Percentiles rank a stretch among this genome's conserved stretches.
These are phyloP conservation scores for Acrocyrtus sp. DNA, from an alignment of 2,888 invertebrate genomes.

Conservation along the genomic window DNA sequence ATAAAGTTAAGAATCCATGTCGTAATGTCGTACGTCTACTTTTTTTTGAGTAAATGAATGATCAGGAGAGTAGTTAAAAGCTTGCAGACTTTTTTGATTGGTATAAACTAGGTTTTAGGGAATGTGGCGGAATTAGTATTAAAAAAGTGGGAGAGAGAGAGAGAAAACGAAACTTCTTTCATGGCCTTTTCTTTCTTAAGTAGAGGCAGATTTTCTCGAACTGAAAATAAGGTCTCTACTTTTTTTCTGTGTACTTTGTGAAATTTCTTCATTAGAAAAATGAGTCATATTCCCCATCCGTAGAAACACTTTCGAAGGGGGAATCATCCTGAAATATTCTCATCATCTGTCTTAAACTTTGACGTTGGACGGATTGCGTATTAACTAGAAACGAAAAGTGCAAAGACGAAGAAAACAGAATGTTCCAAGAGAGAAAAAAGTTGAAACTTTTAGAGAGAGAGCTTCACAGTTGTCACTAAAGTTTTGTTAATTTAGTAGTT, in stretches of 20 bases:
- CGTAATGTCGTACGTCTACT: constrained; percentile 22
- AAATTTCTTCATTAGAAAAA: constrained; percentile 34
- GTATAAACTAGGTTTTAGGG: constrained; percentile 5
- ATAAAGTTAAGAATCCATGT: constrained; percentile 12
- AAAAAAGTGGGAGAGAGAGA: constrained; percentile 16
- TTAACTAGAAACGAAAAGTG: too few relatives aligned
- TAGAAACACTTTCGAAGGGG: too few relatives aligned
- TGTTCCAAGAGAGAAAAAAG: too few relatives aligned
- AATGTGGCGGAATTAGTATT: not conserved
- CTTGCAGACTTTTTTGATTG: constrained; percentile 48
- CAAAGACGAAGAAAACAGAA: too few relatives aligned
- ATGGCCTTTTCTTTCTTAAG: constrained; percentile 35
- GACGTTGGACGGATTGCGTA: too few relatives aligned
- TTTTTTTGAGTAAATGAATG: constrained; percentile 36
- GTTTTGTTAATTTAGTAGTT: too few relatives aligned
- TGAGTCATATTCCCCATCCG: too few relatives aligned
- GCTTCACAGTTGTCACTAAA: too few relatives aligned
- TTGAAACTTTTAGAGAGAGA: too few relatives aligned
- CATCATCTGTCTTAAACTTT: too few relatives aligned
- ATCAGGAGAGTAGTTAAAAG: constrained; percentile 48
- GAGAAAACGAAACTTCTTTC: constrained; percentile 24
- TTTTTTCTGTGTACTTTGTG: constrained; percentile 22
- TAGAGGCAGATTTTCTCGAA: constrained; percentile 24
- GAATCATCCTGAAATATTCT: too few relatives aligned
- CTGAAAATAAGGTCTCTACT: too few relatives aligned